These are phyloP conservation scores for Sarcoramphus papa DNA, from an alignment of 2,797 vertebrate genomes.

Conservation along the genomic window DNA sequence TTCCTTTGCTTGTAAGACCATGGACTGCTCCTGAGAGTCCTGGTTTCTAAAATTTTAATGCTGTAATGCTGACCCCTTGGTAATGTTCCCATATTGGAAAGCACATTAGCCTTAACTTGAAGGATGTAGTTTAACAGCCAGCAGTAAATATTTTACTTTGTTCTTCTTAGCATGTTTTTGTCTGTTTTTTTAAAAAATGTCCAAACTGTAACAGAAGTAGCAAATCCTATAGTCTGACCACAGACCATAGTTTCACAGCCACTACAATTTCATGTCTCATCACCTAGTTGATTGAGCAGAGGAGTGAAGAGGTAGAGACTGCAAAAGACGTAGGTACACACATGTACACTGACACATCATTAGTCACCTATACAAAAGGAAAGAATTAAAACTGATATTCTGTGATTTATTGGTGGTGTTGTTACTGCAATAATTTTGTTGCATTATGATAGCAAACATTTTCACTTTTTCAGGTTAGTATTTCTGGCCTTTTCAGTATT, in stretches of 20 bases:
- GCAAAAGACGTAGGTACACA: not conserved
- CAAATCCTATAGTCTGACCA: slow-evolving; percentile 14
- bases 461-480: not conserved
- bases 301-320: not conserved
- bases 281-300: not conserved
- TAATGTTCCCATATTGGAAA: slow-evolving; percentile 65
- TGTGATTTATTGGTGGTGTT: not conserved
- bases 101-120: slow-evolving; percentile 61
- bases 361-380: not conserved
- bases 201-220: slow-evolving; percentile 14
- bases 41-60: slow-evolving; percentile 69
- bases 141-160: slow-evolving; percentile 66
- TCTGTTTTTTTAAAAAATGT: slow-evolving; percentile 22
- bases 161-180: slow-evolving; percentile 39
- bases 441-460: not conserved
- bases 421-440: not conserved
- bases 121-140: slow-evolving; percentile 60
- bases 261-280: slow-evolving; percentile 5
- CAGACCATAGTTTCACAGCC: not conserved
- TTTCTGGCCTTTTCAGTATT: not conserved
- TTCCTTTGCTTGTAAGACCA: slow-evolving; percentile 64
- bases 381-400: not conserved
- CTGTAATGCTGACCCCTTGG: slow-evolving; percentile 52
- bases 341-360: not conserved
- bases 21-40: slow-evolving; percentile 50